Conservation (phyloP, 2,797 vertebrate species). For the Phoebastria nigripes region DNA sequence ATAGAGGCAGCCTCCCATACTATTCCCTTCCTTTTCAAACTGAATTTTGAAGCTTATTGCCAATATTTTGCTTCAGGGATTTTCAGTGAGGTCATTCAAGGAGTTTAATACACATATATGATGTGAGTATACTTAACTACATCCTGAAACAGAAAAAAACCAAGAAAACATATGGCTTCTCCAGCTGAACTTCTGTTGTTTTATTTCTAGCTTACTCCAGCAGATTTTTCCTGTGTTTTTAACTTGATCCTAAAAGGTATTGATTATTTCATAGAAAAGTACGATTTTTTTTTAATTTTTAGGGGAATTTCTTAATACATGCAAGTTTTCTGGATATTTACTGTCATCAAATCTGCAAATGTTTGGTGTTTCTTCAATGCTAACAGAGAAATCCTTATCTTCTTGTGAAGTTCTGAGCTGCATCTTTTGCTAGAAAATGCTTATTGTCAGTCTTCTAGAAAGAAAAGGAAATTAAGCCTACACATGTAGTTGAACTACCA, state of each 20-base stretch:
- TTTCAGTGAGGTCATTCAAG: not conserved
- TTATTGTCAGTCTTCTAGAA: not conserved
- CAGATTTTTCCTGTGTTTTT: not conserved
- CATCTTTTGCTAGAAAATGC: not conserved
- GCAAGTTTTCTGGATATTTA: not conserved
- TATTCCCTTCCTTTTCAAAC: not conserved
- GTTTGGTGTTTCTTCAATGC: not conserved
- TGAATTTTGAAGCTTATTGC: not conserved
- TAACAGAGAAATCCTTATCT: not conserved
- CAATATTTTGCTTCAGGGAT: not conserved
- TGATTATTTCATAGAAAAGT: not conserved
- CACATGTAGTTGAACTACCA: rapidly evolving
- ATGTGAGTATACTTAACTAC: not conserved
- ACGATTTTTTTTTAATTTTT: not conserved
- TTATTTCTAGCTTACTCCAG: not conserved
- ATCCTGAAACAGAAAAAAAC: not conserved
- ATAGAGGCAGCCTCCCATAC: not conserved
- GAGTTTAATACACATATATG: not conserved
- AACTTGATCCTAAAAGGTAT: not conserved
- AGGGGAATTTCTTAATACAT: not conserved
- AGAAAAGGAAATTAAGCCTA: not conserved
- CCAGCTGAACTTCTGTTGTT: not conserved
- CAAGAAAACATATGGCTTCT: not conserved
- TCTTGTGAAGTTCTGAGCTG: not conserved
- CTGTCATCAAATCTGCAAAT: not conserved